Evolutionary conservation across 2,888 invertebrate genomes (phyloP).

Genomic region (Chrysotoxum bicinctum): DNA sequence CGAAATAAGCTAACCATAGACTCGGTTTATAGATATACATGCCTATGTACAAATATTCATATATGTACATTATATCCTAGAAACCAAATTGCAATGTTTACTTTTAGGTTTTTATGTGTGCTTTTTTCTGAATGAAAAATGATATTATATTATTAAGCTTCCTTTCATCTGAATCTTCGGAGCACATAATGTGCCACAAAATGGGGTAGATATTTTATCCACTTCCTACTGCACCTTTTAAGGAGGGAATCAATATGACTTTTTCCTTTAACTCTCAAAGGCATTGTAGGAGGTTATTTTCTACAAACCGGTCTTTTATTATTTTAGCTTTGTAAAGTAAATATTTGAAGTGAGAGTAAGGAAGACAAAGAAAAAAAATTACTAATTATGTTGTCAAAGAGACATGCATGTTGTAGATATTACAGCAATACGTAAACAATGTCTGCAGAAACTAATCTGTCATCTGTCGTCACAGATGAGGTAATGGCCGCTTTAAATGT

Average conservation of each 20-base stretch:
- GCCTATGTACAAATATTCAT: background rate
- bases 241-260: constrained; percentile 27
- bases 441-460: too few relatives aligned
- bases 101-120: constrained; percentile 28
- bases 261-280: background rate
- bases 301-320: background rate
- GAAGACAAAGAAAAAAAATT: background rate
- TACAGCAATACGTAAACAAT: too few relatives aligned
- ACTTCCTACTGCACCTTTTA: constrained; percentile 5
- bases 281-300: background rate
- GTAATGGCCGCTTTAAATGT: too few relatives aligned
- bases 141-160: constrained; percentile 38
- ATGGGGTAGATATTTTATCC: background rate
- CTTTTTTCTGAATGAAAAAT: constrained; percentile 15
- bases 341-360: background rate
- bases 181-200: constrained; percentile 2
- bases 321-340: constrained; percentile 15
- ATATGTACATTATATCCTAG: background rate
- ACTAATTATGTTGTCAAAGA: background rate
- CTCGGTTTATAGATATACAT: background rate
- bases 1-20: background rate
- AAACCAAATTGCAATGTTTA: constrained; percentile 39
- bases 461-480: too few relatives aligned
- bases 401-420: too few relatives aligned
- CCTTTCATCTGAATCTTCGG: constrained; percentile 10